Evolutionary conservation across 64 coral and sea anemone species (phyloP), one percentile per base, ranked within the genome.

Genomic region (Astreopora myriophthalma): DNA sequence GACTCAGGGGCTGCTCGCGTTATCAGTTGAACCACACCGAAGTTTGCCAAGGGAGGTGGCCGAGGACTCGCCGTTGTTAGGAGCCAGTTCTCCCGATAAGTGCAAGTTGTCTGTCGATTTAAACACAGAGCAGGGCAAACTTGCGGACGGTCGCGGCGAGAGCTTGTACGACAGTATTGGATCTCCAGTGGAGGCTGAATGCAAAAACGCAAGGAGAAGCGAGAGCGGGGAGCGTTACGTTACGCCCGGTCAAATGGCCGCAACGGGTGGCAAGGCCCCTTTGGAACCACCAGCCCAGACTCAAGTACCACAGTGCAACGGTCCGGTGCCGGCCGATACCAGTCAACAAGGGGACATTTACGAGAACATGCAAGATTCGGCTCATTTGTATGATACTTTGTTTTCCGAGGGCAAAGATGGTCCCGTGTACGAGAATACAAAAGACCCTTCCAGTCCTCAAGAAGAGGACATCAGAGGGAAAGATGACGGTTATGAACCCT

Each of bases 81-180:
- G 49, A 7, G 34, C 72, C 36, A 49, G 14, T 63, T 22, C 20
- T 51, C 71, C 82, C 17, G 69, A 70, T 55, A 73, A 74, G 19
- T 71, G 49, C 44, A 13, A 73, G 24, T 72, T 80, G 7, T 17
- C 29, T 3, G 89, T 70, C 70, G 89, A 78, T 70, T 74, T 71
- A n/a, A 91, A 49, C 20, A 13, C 28, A 29, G 39, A 6, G 49
- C 32, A 57, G 26, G 29, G 39, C 9, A 37, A 63, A 83, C 33
- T 83, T 10, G 79, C 32, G 30, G 57, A 38, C 1, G 55, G 33
- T 20, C 20, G 32, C 34, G 9, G 14, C 24, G 26, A 30, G 20
- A 32, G 79, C 64, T 65, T 83, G 79, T 83, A 83, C 57, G 79
- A 83, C 3, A 83, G 33, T 38, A 63, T 83, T 39, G 79, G 57